phyloP scores from a whole-genome alignment of 2,113 vertebrate species.

The Bos indicus region DNA sequence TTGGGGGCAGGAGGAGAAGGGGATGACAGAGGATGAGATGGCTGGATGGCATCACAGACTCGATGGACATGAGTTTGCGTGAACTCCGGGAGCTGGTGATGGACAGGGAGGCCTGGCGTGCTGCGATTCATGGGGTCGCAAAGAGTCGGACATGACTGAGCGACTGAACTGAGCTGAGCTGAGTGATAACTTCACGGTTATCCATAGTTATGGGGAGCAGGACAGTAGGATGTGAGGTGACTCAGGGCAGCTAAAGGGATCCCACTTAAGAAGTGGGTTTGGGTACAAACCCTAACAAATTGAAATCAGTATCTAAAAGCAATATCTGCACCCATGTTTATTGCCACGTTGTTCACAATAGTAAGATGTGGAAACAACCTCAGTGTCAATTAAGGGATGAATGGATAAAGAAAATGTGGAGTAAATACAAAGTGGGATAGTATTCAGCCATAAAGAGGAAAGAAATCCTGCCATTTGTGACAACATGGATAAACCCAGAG shows the following conservation, averaged over 20 bases:
- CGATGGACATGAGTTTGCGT: neutral
- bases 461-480: neutral
- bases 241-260: neutral
- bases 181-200: neutral
- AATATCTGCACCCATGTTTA: neutral
- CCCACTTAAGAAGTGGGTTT: neutral
- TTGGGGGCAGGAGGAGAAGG: neutral
- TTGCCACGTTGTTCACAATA: neutral
- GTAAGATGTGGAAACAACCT: neutral
- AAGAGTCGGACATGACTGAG: fast-evolving
- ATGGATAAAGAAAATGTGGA: neutral
- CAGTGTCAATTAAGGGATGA: neutral
- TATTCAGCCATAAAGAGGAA: neutral
- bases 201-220: neutral
- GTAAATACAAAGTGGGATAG: neutral
- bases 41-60: neutral
- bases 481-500: neutral
- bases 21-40: neutral
- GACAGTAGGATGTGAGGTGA: neutral
- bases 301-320: neutral
- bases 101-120: neutral
- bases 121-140: fast-evolving
- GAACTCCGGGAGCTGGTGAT: neutral
- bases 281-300: neutral
- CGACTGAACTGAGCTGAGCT: neutral